Base-by-base conservation (phyloP, 1,140 invertebrate species). In the Bilobella aurantiaca region DNA sequence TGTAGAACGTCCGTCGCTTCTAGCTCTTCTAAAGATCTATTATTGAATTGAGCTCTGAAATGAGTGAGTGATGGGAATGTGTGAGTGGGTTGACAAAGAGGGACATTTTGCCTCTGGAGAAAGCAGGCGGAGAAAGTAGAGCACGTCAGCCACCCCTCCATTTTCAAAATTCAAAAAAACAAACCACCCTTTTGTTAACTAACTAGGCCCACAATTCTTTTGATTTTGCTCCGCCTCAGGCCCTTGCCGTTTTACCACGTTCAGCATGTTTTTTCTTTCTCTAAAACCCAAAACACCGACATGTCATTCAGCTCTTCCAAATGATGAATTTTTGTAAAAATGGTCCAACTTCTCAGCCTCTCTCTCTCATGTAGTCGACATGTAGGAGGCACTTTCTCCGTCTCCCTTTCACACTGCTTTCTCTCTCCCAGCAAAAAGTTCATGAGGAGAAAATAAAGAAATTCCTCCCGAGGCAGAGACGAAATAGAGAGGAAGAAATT, bases 401-500 rank as follows among this genome's bases (percentile, higher is more conserved):
- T 18, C 49, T 53, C 49, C 23, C 14, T 53, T 53, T 23, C 14
- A 12, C 49, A 53, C 37, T 42, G 37, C 37, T 42, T n/a, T 12
- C 8, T 8, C 37, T 12, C 37, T n/a, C 8, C 37, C n/a, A n/a
- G n/a, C n/a, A n/a, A n/a, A n/a, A n/a, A n/a, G n/a, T n/a, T n/a
- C n/a, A n/a, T n/a, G n/a, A n/a, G n/a, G n/a, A n/a, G 8, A n/a
- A 23, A 53, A 53, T 53, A 53, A 53, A 53, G 49, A 23, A 53
- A 53, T 53, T 53, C 49, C 49, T 53, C 49, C 49, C 23, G 12
- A 53, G 49, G 49, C 49, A 53, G 12, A 53, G 8, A 42, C 34
- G 49, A 53, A 53, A 53, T 53, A 53, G 49, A 53, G 49, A 53
- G 21, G 49, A 53, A 53, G 49, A 53, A 53, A 53, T 53, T 53